Evolutionary conservation across 2,113 vertebrate genomes (phyloP).

Genomic region (Motacilla tschutschensis): DNA sequence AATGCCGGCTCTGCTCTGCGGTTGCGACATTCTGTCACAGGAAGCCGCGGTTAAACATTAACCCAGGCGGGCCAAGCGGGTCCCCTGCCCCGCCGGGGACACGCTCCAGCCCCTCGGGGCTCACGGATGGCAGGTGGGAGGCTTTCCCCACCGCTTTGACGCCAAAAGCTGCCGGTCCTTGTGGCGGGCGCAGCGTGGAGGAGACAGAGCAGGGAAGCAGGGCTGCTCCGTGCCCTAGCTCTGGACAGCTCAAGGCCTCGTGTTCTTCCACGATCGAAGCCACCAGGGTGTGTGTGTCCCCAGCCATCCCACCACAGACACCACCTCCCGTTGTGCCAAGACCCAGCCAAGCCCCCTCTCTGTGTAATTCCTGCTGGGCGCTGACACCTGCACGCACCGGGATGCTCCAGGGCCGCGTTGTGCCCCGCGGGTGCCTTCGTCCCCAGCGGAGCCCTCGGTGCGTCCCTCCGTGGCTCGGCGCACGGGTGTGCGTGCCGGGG

Average conservation of each 20-base stretch:
- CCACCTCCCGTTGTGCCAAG: not conserved
- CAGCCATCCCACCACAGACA: not conserved
- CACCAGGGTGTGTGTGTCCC: not conserved
- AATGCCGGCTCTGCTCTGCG: constrained; percentile 54
- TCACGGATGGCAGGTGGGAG: not conserved
- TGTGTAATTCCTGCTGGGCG: not conserved
- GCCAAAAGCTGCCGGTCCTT: not conserved
- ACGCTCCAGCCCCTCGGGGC: fast-evolving
- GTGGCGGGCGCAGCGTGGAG: fast-evolving
- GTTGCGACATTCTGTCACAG: constrained; percentile 49
- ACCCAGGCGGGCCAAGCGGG: not conserved
- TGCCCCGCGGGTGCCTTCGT: fast-evolving
- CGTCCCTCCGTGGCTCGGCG: fast-evolving
- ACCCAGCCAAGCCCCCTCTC: not conserved
- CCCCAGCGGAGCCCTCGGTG: fast-evolving
- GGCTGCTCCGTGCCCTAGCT: too few relatives aligned
- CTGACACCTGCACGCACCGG: fast-evolving
- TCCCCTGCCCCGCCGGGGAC: not conserved
- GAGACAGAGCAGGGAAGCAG: fast-evolving
- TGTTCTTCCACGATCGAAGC: fast-evolving
- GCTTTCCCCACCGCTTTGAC: not conserved
- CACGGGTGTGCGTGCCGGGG: fast-evolving
- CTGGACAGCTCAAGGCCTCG: too few relatives aligned
- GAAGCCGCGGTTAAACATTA: constrained; percentile 59
- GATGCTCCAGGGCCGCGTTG: fast-evolving